Conservation (phyloP, 2,797 vertebrate genomes). For the Enteromius trimaculatus region DNA sequence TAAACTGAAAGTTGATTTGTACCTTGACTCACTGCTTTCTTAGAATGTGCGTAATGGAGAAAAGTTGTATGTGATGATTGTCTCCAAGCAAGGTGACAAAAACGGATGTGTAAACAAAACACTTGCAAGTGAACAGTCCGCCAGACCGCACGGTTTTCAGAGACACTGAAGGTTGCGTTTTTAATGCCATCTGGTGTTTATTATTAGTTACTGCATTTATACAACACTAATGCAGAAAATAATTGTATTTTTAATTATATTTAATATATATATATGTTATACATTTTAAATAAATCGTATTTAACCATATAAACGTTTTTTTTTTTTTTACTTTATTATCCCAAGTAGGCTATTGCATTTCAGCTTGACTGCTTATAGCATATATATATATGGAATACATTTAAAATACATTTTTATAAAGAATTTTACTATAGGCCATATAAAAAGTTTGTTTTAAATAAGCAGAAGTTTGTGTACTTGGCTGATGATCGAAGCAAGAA, state of each 20-base stretch:
- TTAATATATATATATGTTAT: background rate
- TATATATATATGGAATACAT: background rate
- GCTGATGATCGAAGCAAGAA: conserved; percentile 10
- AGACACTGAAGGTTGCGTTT: background rate
- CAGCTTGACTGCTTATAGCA: background rate
- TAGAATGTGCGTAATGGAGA: background rate
- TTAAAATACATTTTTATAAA: background rate
- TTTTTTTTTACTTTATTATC: too few species aligned
- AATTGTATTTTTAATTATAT: background rate
- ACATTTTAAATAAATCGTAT: too few species aligned
- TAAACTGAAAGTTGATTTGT: background rate
- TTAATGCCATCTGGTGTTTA: conserved; percentile 48
- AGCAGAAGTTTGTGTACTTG: background rate
- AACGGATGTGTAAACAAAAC: conserved; percentile 24
- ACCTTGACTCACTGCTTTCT: background rate
- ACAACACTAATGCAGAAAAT: background rate
- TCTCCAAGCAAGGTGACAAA: background rate
- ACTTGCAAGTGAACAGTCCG: background rate
- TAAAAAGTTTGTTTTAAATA: background rate
- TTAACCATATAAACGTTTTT: too few species aligned
- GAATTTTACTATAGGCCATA: background rate
- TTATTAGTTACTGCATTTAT: background rate
- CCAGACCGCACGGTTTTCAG: background rate
- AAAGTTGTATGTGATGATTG: background rate
- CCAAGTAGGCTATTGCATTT: too few species aligned